Evolutionary conservation across 1,140 invertebrate species (phyloP).

Genomic region (Leptopilina boulardi): DNA sequence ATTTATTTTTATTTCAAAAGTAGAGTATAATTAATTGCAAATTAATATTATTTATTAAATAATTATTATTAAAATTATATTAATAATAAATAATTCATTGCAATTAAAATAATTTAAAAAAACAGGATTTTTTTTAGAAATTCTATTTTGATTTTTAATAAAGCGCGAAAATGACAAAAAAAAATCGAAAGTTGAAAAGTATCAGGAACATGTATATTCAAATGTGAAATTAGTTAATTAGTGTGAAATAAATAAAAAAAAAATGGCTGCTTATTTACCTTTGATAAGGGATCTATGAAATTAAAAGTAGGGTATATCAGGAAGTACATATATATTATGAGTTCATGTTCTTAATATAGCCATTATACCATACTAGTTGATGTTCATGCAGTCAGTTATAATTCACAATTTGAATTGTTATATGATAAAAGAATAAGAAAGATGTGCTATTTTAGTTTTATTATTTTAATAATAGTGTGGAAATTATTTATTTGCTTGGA

Average conservation of each 20-base stretch:
- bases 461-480: not conserved
- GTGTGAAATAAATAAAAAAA: not conserved
- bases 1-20: no score
- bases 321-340: constrained; percentile 51
- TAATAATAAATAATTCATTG: no score
- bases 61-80: no score
- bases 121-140: no score
- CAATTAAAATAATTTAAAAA: no score
- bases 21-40: no score
- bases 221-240: not conserved
- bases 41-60: no score
- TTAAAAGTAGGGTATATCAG: not conserved
- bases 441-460: constrained; percentile 21
- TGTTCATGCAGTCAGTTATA: constrained; percentile 19
- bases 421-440: constrained; percentile 36
- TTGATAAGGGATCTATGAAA: not conserved
- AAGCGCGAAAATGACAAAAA: not conserved
- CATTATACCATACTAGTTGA: constrained; percentile 44
- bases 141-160: no score
- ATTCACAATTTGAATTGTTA: constrained; percentile 44
- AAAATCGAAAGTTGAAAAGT: no score
- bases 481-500: not conserved
- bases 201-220: no score
- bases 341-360: constrained; percentile 60
- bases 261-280: not conserved